A percentile compares a stretch with the other conserved stretches of the same genome.
Conservation (phyloP, 2,888 invertebrate species). For the Lobophora halterata region DNA sequence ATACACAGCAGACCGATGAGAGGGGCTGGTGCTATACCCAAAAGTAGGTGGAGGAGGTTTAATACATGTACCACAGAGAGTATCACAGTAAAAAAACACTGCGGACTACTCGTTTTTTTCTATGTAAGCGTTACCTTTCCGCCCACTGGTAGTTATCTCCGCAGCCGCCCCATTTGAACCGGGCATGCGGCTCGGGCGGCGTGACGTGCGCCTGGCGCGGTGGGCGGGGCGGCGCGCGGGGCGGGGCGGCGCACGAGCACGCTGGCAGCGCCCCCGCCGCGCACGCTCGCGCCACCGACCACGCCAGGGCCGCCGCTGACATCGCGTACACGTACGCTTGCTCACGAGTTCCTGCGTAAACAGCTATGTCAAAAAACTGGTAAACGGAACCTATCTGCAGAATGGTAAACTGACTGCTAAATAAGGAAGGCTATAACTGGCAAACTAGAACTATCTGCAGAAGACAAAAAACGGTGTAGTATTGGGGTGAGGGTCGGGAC, state of each 20-base stretch:
- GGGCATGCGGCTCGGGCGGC: conserved; percentile 85
- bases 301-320: conserved; percentile 88
- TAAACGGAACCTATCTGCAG: neutral
- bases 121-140: conserved; percentile 61
- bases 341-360: conserved; percentile 88
- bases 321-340: conserved; percentile 93
- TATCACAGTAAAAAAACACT: too few species aligned
- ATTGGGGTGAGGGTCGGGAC: too few species aligned
- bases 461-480: conserved; percentile 7
- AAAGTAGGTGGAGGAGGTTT: too few species aligned
- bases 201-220: conserved; percentile 82
- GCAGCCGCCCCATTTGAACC: conserved; percentile 94
- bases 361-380: neutral
- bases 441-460: neutral
- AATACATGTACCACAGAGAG: too few species aligned
- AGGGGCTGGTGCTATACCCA: too few species aligned
- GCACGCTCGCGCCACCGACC: conserved; percentile 89
- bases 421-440: too few species aligned
- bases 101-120: too few species aligned
- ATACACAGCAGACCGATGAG: too few species aligned
- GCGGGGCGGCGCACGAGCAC: conserved; percentile 89
- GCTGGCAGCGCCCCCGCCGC: conserved; percentile 86
- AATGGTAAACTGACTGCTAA: neutral
- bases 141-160: conserved; percentile 90
- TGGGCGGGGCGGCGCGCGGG: conserved; percentile 81